phyloP scores from a whole-genome alignment of 2,797 vertebrate species.

The Neolamprologus multifasciatus region DNA sequence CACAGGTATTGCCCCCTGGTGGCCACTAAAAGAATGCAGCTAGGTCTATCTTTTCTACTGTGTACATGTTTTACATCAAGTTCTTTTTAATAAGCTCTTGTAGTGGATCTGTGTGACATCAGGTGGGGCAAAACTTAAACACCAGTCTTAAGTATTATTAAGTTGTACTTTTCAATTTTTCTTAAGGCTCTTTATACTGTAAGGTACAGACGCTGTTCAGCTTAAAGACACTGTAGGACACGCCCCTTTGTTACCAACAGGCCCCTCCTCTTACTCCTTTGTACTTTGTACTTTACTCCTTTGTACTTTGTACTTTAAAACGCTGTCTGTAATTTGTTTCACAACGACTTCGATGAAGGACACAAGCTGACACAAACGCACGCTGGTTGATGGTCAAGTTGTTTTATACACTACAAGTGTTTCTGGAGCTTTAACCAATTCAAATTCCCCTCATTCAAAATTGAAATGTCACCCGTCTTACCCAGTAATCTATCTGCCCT shows the following conservation, averaged over 20 bases:
- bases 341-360: rapidly evolving
- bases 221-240: neutral
- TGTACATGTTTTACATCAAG: neutral
- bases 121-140: neutral
- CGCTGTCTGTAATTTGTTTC: rapidly evolving
- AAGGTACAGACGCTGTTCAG: neutral
- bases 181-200: neutral
- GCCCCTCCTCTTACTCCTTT: neutral
- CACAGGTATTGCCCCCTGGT: neutral
- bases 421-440: rapidly evolving
- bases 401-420: neutral
- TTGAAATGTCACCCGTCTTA: rapidly evolving
- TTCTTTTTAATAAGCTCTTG: neutral
- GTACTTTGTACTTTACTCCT: rapidly evolving
- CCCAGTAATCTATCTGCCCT: neutral
- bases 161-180: neutral
- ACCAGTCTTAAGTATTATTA: neutral
- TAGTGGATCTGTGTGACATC: neutral
- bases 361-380: rapidly evolving
- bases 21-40: neutral
- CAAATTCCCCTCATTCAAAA: neutral
- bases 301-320: rapidly evolving
- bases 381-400: rapidly evolving
- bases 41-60: neutral
- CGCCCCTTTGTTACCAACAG: neutral